A percentile compares a stretch with the other conserved stretches of the same genome.
Evolutionary conservation across 2,797 vertebrate genomes (phyloP).

Genomic region (Lepidocolaptes lacrymiger): DNA sequence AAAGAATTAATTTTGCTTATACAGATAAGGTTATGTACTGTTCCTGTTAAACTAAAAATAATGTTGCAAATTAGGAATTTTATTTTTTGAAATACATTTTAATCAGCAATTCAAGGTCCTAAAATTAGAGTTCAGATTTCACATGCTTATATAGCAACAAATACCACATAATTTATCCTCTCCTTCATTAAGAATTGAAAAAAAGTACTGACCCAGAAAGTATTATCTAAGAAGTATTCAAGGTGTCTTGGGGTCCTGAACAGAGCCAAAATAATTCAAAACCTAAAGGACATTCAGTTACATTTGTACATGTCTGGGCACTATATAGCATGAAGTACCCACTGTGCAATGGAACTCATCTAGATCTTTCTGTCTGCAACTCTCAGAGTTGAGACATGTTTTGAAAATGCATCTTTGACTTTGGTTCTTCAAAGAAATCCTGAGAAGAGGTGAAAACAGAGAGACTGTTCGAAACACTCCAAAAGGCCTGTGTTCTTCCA

Average conservation of each 20-base stretch:
- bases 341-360: not conserved
- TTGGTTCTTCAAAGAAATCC: slow-evolving; percentile 56
- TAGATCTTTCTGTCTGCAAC: slow-evolving; percentile 12
- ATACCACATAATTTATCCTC: not conserved
- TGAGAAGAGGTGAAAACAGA: slow-evolving; percentile 29
- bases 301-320: not conserved
- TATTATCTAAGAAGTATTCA: not conserved
- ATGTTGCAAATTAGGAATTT: not conserved
- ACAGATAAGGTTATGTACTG: not conserved
- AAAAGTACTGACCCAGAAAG: not conserved
- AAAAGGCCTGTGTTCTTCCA: slow-evolving; percentile 47
- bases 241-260: not conserved
- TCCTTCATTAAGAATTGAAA: not conserved
- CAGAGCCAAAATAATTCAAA: not conserved
- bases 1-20: not conserved
- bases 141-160: not conserved
- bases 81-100: not conserved
- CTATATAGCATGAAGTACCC: not conserved
- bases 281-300: not conserved
- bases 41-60: not conserved
- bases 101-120: not conserved
- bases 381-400: slow-evolving; percentile 14
- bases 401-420: slow-evolving; percentile 52
- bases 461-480: slow-evolving; percentile 33
- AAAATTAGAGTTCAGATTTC: not conserved